A percentile compares a stretch with the other conserved stretches of the same genome.
These are phyloP conservation scores for Epistrophella euchroma DNA, from an alignment of 2,888 invertebrate genomes.

Conservation along the genomic window DNA sequence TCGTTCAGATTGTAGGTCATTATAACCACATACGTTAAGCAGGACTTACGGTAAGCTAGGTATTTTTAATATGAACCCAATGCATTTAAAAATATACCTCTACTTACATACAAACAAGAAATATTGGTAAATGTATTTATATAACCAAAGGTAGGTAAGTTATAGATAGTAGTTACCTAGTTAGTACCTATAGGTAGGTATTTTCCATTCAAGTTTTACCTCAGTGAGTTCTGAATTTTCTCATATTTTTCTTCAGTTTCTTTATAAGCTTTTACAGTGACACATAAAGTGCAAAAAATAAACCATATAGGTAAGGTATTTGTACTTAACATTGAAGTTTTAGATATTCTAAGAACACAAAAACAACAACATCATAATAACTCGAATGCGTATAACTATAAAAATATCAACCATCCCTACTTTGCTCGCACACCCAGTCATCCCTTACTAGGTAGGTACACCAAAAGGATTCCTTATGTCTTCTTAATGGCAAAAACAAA, in stretches of 20 bases:
- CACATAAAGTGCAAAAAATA: conserved; percentile 29
- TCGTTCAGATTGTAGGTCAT: too few relatives aligned
- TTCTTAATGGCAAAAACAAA: neutral
- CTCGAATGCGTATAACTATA: neutral
- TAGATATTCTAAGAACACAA: neutral
- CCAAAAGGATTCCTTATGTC: conserved; percentile 5
- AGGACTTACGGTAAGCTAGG: too few relatives aligned
- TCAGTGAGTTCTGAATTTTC: conserved; percentile 36
- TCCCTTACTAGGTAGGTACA: too few relatives aligned
- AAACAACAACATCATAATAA: neutral
- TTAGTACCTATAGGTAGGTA: neutral
- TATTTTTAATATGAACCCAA: too few relatives aligned
- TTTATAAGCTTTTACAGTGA: conserved; percentile 25
- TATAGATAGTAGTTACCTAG: too few relatives aligned
- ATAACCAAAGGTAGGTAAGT: too few relatives aligned
- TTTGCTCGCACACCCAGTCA: neutral
- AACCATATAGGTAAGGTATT: neutral
- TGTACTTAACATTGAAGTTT: neutral
- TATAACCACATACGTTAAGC: too few relatives aligned
- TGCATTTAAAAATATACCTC: too few relatives aligned
- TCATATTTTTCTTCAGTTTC: conserved; percentile 40
- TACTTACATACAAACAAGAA: too few relatives aligned
- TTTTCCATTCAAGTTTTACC: conserved; percentile 55
- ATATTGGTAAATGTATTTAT: too few relatives aligned
- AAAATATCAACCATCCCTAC: neutral